These are phyloP conservation scores for Aphelenchoides besseyi DNA, from an alignment of 1,140 invertebrate genomes.

Conservation along the genomic window DNA sequence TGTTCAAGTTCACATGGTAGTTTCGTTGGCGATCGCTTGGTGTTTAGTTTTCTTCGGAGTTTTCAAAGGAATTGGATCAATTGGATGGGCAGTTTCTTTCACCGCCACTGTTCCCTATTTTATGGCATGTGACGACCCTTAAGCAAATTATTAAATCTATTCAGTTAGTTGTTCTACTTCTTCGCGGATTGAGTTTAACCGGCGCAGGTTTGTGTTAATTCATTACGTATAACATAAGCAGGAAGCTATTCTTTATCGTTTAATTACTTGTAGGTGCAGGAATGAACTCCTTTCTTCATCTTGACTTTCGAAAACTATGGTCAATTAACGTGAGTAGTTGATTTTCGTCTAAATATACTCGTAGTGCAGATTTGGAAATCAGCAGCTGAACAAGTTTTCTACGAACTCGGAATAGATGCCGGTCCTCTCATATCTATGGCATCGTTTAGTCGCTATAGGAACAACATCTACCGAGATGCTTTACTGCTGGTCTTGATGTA, in stretches of 20 bases:
- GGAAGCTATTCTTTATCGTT: too few species aligned
- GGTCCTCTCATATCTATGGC: slow-evolving; percentile 60
- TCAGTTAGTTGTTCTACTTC: slow-evolving; percentile 53
- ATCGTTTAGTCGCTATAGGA: slow-evolving; percentile 53
- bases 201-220: too few species aligned
- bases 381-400: slow-evolving; percentile 60
- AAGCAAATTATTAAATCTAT: slow-evolving; percentile 24
- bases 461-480: slow-evolving; percentile 60
- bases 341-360: not conserved
- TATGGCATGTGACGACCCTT: slow-evolving; percentile 21
- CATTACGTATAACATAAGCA: too few species aligned
- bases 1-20: slow-evolving; percentile 43
- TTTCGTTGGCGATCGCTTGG: slow-evolving; percentile 55
- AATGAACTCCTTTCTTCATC: slow-evolving; percentile 40
- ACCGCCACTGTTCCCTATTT: slow-evolving; percentile 37
- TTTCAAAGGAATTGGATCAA: slow-evolving; percentile 59
- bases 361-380: slow-evolving; percentile 55
- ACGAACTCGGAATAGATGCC: slow-evolving; percentile 57
- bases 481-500: slow-evolving; percentile 43
- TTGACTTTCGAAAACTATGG: slow-evolving; percentile 51
- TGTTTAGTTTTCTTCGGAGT: slow-evolving; percentile 59
- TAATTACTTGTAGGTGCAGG: too few species aligned
- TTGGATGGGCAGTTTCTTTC: slow-evolving; percentile 58
- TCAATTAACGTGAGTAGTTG: slow-evolving; percentile 29
- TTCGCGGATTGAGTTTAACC: slow-evolving; percentile 51